A percentile compares a stretch with the other conserved stretches of the same genome.
Evolutionary conservation across 1,140 invertebrate genomes (phyloP).

Genomic region (Oreohelix idahoensis): DNA sequence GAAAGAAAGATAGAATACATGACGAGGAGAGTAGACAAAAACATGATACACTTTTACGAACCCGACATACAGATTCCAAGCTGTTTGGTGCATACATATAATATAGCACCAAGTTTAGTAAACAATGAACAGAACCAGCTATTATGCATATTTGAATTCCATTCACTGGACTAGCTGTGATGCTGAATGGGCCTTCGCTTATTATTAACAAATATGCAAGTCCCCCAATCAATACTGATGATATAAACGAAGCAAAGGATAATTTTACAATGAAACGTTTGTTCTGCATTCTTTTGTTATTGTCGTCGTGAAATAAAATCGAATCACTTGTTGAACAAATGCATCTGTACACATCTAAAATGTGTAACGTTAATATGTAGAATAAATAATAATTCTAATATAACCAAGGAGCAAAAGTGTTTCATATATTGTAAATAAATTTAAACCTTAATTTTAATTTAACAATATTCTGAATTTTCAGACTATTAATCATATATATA

Average conservation of each 20-base stretch:
- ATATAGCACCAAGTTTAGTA: background rate
- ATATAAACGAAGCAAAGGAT: slow-evolving; percentile 6
- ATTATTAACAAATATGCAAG: background rate
- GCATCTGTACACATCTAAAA: too few species aligned
- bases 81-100: slow-evolving; percentile 10
- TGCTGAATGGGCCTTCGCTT: slow-evolving; percentile 20
- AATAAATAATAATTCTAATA: too few species aligned
- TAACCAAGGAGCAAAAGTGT: too few species aligned
- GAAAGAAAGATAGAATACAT: too few species aligned
- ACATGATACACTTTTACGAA: background rate
- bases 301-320: too few species aligned
- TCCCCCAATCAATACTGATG: background rate
- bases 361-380: too few species aligned
- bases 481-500: too few species aligned
- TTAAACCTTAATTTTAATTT: too few species aligned
- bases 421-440: too few species aligned
- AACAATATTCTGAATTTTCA: too few species aligned
- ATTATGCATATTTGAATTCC: slow-evolving; percentile 16
- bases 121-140: slow-evolving; percentile 6
- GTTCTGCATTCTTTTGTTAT: background rate
- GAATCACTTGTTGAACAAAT: too few species aligned
- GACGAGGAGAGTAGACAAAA: too few species aligned
- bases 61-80: background rate
- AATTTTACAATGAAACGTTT: slow-evolving; percentile 5
- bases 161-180: slow-evolving; percentile 1